A percentile compares a stretch with the other conserved stretches of the same genome.
These are phyloP conservation scores for Drosophila macrothrix DNA, from an alignment of 2,888 invertebrate genomes.

Conservation along the genomic window DNA sequence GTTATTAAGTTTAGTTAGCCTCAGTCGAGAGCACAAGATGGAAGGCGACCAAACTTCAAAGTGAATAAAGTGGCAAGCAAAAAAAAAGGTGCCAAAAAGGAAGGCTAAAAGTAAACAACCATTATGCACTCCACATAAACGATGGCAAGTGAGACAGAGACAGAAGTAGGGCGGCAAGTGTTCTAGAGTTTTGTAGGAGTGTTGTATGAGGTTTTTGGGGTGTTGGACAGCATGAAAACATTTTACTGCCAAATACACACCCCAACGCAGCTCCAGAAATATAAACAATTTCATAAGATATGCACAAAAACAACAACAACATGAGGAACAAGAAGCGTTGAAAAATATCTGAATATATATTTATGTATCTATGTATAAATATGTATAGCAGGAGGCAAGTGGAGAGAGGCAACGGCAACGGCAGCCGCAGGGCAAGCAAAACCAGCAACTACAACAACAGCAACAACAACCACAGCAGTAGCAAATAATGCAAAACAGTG, in stretches of 20 bases:
- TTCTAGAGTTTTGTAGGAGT: conserved; percentile 25
- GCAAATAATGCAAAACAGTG: conserved; percentile 73
- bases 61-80: conserved; percentile 61
- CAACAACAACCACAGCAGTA: conserved; percentile 16
- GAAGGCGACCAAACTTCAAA: conserved; percentile 65
- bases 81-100: conserved; percentile 32
- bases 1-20: conserved; percentile 53
- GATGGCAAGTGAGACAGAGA: conserved; percentile 25
- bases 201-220: conserved; percentile 46
- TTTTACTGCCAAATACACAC: conserved; percentile 60
- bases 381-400: neutral
- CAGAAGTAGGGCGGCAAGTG: conserved; percentile 6
- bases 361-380: conserved; percentile 5
- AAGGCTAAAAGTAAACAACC: conserved; percentile 78
- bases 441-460: conserved; percentile 22
- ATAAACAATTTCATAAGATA: conserved; percentile 81
- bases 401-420: conserved; percentile 19
- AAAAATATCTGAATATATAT: conserved; percentile 76
- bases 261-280: conserved; percentile 54
- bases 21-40: conserved; percentile 40
- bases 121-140: conserved; percentile 77
- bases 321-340: conserved; percentile 41
- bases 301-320: conserved; percentile 54
- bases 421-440: conserved; percentile 57
- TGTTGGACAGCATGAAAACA: conserved; percentile 71